These are phyloP conservation scores for Zeuzera pyrina DNA, from an alignment of 2,888 invertebrate species.

Conservation along the genomic window DNA sequence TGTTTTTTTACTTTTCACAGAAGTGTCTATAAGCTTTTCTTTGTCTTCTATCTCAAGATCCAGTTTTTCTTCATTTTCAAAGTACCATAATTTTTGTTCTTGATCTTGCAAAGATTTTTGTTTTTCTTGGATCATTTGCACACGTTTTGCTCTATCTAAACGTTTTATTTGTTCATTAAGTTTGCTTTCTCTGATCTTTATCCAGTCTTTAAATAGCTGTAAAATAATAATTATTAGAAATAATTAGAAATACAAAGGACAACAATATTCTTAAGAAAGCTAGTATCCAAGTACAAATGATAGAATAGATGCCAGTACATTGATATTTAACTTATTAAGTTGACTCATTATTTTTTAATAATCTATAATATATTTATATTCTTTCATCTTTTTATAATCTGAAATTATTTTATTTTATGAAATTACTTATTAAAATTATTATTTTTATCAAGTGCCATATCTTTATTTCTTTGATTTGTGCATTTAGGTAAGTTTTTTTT, in stretches of 20 bases:
- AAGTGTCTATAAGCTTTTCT: slow-evolving; percentile 39
- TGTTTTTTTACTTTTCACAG: slow-evolving; percentile 58
- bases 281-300: no score
- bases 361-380: no score
- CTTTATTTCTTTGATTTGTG: no score
- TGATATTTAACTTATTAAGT: slow-evolving; percentile 1
- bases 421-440: no score
- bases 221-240: slow-evolving; percentile 29
- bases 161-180: slow-evolving; percentile 74
- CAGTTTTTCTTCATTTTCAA: slow-evolving; percentile 84
- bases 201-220: slow-evolving; percentile 76
- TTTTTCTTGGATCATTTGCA: slow-evolving; percentile 55
- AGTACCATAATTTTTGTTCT: slow-evolving; percentile 84
- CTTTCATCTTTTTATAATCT: no score
- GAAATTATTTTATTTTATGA: no score
- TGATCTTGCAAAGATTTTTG: slow-evolving; percentile 68
- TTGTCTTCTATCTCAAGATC: slow-evolving; percentile 79
- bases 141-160: slow-evolving; percentile 70
- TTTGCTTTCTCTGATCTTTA: slow-evolving; percentile 64
- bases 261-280: no score
- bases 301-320: no score
- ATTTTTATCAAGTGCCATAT: no score
- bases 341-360: no score
- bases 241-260: no score
- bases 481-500: no score